These are phyloP conservation scores for Elachura formosa DNA, from an alignment of 2,113 vertebrate genomes.

Conservation along the genomic window DNA sequence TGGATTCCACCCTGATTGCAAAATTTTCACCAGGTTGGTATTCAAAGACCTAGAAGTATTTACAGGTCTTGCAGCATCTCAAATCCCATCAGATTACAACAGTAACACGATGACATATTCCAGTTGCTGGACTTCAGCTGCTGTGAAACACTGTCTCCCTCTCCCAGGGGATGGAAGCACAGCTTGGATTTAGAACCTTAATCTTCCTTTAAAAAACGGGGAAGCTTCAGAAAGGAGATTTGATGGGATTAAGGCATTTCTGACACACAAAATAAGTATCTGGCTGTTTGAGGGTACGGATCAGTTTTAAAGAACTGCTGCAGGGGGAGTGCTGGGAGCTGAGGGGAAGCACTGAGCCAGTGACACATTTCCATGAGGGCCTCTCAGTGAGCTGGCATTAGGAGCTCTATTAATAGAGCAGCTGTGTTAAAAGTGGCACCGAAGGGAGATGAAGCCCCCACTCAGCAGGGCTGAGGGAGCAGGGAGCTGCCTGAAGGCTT, in stretches of 20 bases:
- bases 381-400: not conserved
- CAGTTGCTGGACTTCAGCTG: not conserved
- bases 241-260: conserved; percentile 46
- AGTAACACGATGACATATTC: not conserved
- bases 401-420: not conserved
- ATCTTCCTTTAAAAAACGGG: conserved; percentile 28
- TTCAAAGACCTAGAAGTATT: not conserved
- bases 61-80: not conserved
- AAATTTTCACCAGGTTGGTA: not conserved
- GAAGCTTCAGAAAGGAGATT: conserved; percentile 45
- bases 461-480: not conserved
- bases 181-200: conserved; percentile 37
- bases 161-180: not conserved
- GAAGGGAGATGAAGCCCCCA: not conserved
- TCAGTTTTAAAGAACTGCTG: not conserved
- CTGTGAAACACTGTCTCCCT: not conserved
- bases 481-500: not conserved
- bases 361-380: not conserved
- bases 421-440: not conserved
- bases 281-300: not conserved
- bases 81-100: not conserved
- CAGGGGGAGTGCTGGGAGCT: not conserved
- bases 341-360: not conserved
- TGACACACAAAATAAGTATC: not conserved
- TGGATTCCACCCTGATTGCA: not conserved